phyloP scores from a whole-genome alignment of 1,140 invertebrate genomes.

The Platyura marginata region DNA sequence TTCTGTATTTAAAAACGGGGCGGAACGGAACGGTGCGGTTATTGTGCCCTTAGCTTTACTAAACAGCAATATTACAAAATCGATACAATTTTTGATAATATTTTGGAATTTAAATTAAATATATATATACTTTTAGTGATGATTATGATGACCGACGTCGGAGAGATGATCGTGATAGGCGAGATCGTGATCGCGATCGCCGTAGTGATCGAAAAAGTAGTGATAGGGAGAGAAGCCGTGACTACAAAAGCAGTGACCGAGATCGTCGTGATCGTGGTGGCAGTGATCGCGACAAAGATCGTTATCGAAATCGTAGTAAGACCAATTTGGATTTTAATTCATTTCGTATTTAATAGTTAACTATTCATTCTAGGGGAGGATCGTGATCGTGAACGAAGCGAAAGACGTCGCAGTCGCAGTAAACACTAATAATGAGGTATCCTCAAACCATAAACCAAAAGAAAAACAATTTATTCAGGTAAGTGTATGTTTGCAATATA shows the following conservation, averaged over 20 bases:
- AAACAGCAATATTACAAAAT: background rate
- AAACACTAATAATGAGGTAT: conserved; percentile 1
- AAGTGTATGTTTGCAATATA: no score
- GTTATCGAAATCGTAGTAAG: conserved; percentile 19
- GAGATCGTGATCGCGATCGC: conserved; percentile 15
- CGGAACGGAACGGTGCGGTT: no score
- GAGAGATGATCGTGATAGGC: conserved; percentile 21
- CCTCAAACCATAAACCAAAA: background rate
- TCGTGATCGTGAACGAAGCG: background rate
- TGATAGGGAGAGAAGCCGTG: conserved; percentile 5
- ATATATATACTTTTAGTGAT: conserved; percentile 10
- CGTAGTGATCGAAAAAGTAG: conserved; percentile 23
- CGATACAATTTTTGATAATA: no score
- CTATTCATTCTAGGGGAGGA: no score
- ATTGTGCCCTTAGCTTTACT: no score
- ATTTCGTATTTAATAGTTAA: no score
- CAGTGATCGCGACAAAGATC: conserved; percentile 12
- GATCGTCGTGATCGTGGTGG: conserved; percentile 8
- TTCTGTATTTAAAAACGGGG: no score
- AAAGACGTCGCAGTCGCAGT: background rate
- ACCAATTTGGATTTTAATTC: no score
- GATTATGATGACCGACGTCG: conserved; percentile 21
- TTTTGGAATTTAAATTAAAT: no score
- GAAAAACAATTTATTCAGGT: no score
- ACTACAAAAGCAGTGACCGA: background rate